phyloP scores from a whole-genome alignment of 2,888 invertebrate species.

The Scaptomyza tumidula region DNA sequence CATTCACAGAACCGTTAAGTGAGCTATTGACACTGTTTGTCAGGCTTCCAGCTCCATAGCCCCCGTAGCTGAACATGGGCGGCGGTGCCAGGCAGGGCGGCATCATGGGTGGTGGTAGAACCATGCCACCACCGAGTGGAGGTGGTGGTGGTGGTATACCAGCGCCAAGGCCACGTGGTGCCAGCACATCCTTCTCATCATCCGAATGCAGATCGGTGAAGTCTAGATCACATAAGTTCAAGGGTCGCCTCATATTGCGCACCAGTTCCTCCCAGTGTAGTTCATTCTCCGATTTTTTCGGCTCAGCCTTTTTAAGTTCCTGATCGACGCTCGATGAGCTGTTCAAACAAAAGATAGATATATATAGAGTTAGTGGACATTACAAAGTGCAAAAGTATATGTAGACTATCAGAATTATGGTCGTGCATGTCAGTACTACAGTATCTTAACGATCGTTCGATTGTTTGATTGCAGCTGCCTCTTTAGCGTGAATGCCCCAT shows the following conservation, averaged over 20 bases:
- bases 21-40: conserved; percentile 82
- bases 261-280: conserved; percentile 97
- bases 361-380: conserved; percentile 3
- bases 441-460: conserved; percentile 18
- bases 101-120: conserved; percentile 85
- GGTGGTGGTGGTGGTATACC: conserved; percentile 93
- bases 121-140: conserved; percentile 86
- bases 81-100: conserved; percentile 85
- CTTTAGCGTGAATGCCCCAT: conserved; percentile 25
- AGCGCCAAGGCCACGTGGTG: conserved; percentile 88
- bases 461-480: conserved; percentile 21
- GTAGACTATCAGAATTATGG: conserved; percentile 15
- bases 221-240: conserved; percentile 96
- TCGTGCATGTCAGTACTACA: conserved; percentile 25
- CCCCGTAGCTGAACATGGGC: conserved; percentile 85
- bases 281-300: conserved; percentile 96
- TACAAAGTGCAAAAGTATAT: conserved; percentile 24
- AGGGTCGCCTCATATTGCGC: conserved; percentile 89
- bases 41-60: conserved; percentile 76
- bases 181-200: conserved; percentile 93
- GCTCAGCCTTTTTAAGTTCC: conserved; percentile 88
- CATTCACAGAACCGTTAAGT: conserved; percentile 82
- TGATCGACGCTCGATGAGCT: conserved; percentile 91
- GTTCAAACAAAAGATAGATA: conserved; percentile 42
- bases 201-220: conserved; percentile 96